Evolutionary conservation across 2,797 vertebrate species (phyloP), one percentile per base, ranked within the genome.

Genomic region (Taenioides sp.): DNA sequence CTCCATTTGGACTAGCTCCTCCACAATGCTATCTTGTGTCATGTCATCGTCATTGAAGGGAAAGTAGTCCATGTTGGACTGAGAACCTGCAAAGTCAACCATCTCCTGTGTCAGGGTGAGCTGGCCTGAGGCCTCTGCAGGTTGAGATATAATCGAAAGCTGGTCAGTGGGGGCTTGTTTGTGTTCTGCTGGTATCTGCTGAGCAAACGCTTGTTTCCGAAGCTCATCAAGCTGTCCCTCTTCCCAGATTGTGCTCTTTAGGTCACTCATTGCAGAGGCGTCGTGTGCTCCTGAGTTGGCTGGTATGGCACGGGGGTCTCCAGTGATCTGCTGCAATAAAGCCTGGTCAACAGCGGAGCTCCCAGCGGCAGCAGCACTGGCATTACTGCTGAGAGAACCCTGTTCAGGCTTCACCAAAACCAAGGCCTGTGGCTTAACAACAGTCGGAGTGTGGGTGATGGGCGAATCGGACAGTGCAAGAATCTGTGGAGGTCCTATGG

Each of bases 11-110:
- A 99, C 98, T 12, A 99, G 93, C 87, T 99, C 98, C 89, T 99
- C 98, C 79, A 99, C 98, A 47, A 99, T 99, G 91, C 98, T 99
- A 88, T 99, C 98, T 87, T 99, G 98, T 68, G 98, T 99, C 86
- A 99, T 97, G 80, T 99, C 98, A 0, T 99, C 98, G 50, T 99
- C 98, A 71, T 94, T 93, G 81, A 99, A 99, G 0, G 96, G 95
- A 82, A 99, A 99, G 90, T 96, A 99, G 91, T 95, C 97, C 80
- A 98, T 97, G 37, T 84, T 97, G 67, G 95, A 87, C 79, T 97
- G 97, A 63, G 96, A 93, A 71, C 95, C 95, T 23, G 95, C 92
- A 81, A 98, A 98, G 73, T 96, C 96, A 57, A 96, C 96, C 88
- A 99, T 94, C 82, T 97, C 97, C 20, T 97, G 93, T 64, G 96